Evolutionary conservation across 2,797 vertebrate species (phyloP).

Genomic region (Pipistrellus nathusii): DNA sequence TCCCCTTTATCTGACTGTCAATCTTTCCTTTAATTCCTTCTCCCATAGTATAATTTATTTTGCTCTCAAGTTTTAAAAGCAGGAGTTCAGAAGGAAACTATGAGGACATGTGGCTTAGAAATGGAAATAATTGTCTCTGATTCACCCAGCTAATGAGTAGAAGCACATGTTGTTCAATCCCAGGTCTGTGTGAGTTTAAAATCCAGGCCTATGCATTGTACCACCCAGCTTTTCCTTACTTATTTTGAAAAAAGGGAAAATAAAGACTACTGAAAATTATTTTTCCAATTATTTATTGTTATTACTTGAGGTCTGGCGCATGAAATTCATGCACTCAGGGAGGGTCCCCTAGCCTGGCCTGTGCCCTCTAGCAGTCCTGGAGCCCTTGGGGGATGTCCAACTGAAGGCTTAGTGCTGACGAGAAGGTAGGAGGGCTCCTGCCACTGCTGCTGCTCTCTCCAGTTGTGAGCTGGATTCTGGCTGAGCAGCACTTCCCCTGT

Average conservation of each 20-base stretch:
- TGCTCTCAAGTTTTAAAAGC: background rate
- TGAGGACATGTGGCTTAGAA: background rate
- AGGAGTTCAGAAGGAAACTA: slow-evolving; percentile 7
- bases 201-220: background rate
- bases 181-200: background rate
- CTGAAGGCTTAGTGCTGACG: too few relatives aligned
- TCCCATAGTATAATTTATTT: background rate
- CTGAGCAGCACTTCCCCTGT: too few relatives aligned
- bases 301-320: background rate
- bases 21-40: background rate
- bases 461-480: too few relatives aligned
- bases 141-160: background rate
- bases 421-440: too few relatives aligned
- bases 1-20: background rate
- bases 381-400: too few relatives aligned
- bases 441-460: too few relatives aligned
- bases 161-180: background rate
- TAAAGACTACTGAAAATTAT: background rate
- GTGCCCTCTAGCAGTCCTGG: too few relatives aligned
- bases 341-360: too few relatives aligned
- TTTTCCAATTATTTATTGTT: slow-evolving; percentile 9
- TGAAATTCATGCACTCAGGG: too few relatives aligned
- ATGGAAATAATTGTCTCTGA: background rate
- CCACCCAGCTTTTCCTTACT: background rate
- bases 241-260: background rate